phyloP scores from a whole-genome alignment of 2,888 invertebrate species.

The Xestia ashworthii region DNA sequence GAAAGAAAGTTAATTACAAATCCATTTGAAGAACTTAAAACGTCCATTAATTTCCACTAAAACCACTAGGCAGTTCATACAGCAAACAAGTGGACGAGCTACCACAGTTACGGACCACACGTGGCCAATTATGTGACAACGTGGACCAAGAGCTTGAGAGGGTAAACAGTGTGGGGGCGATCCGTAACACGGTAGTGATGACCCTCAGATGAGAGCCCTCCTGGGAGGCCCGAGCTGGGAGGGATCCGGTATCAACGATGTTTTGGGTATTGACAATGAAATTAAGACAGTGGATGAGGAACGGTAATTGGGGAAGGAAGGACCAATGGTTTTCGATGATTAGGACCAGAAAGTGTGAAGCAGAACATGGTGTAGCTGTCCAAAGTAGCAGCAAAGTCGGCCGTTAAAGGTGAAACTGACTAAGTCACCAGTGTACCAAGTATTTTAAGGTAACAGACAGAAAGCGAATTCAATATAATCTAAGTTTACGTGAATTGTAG shows the following conservation, averaged over 20 bases:
- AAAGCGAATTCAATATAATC: neutral
- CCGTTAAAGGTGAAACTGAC: neutral
- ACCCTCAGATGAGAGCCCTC: conserved; percentile 67
- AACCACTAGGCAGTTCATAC: conserved; percentile 44
- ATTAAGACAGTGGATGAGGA: conserved; percentile 17
- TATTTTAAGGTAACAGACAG: no score
- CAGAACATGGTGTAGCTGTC: neutral
- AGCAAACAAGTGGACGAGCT: conserved; percentile 68
- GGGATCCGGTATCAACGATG: conserved; percentile 48
- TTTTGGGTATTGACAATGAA: conserved; percentile 1
- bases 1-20: conserved; percentile 51
- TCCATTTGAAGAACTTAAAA: conserved; percentile 56
- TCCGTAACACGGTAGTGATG: conserved; percentile 82
- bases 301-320: neutral
- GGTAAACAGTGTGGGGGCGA: conserved; percentile 80
- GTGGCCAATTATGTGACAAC: conserved; percentile 84
- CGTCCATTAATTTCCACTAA: conserved; percentile 62
- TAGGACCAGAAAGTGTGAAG: neutral
- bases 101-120: conserved; percentile 79
- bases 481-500: neutral
- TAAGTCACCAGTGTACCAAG: neutral
- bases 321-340: neutral
- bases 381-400: neutral
- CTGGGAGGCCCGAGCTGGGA: conserved; percentile 73
- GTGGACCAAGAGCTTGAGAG: conserved; percentile 75